Evolutionary conservation across 2,888 invertebrate species (phyloP).

Genomic region (Tipula vernalis): DNA sequence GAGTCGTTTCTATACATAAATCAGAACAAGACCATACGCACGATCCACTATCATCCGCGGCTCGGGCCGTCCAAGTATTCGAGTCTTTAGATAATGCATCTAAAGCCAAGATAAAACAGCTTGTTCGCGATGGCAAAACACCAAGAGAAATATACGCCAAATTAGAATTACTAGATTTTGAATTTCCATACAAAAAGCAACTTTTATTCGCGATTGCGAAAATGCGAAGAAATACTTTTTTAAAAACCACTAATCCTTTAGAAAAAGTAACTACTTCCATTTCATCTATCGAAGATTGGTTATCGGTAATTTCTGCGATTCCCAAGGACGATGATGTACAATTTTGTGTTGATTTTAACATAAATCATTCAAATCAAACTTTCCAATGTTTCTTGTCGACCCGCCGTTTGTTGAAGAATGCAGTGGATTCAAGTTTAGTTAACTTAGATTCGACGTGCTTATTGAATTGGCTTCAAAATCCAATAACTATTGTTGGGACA

Average conservation of each 20-base stretch:
- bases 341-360: not conserved
- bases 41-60: not conserved
- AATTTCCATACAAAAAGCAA: not conserved
- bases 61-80: not conserved
- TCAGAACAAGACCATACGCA: not conserved
- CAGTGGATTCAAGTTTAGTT: not conserved
- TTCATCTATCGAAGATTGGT: not conserved
- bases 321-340: not conserved
- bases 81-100: not conserved
- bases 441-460: conserved; percentile 14
- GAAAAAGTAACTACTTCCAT: not conserved
- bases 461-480: not conserved
- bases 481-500: not conserved
- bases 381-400: not conserved
- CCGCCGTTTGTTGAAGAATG: not conserved
- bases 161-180: not conserved
- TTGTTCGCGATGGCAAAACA: not conserved
- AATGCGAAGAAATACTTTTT: not conserved
- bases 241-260: not conserved
- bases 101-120: not conserved
- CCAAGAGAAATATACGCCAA: not conserved
- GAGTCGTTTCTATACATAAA: not conserved
- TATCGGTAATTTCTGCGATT: not conserved
- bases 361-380: not conserved
- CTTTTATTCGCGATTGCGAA: not conserved